Base-by-base conservation (phyloP, 2,888 invertebrate genomes). In the Amiota mariae region DNA sequence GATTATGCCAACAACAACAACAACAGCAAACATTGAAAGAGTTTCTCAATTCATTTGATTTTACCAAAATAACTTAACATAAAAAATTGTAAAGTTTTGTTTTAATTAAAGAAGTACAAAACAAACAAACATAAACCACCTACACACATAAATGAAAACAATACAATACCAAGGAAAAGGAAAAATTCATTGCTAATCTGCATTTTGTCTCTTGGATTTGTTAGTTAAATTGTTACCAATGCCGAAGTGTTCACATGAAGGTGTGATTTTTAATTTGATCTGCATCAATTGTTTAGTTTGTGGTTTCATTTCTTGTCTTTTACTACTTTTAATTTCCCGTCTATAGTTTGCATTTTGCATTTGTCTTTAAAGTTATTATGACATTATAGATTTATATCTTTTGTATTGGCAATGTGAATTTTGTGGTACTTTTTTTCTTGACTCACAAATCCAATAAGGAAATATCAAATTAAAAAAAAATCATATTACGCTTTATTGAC, bases 211-310 rank as follows among this genome's bases (percentile, higher is more conserved):
- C 20, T 24, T 61, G 20, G 12, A 13, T 15, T n/a, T 63, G 63
- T 57, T 57, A 10, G n/a, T 36, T 36, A 6, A 36, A 36, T 36
- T 36, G 36, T 36, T 36, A 6, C 0, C 6, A 36, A 20, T 20
- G 8, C 24, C 20, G 54, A 54, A 6, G 54, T 59, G n/a, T 4
- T 36, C 79, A 77, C 67, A 36, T 54, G 54, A 59, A 74, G 67
- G 73, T 71, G 51, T 66, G 73, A 78, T 72, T 78, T 78, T 74
- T 72, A 59, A 46, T 78, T 78, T 48, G 67, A 24, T 57, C 15
- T 48, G 24, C 67, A 18, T 54, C 24, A 54, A 59, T 66, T 72
- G 67, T 64, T 63, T 57, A 13, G n/a, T 63, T 57, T 64, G 49
- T 64, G 64, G 56, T 56, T 68, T 72, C 67, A 48, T 54, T 67